Percentiles rank a stretch among this genome's conserved stretches.
Conservation (phyloP, 2,797 vertebrate genomes). For the Pangasius mekongensis region DNA sequence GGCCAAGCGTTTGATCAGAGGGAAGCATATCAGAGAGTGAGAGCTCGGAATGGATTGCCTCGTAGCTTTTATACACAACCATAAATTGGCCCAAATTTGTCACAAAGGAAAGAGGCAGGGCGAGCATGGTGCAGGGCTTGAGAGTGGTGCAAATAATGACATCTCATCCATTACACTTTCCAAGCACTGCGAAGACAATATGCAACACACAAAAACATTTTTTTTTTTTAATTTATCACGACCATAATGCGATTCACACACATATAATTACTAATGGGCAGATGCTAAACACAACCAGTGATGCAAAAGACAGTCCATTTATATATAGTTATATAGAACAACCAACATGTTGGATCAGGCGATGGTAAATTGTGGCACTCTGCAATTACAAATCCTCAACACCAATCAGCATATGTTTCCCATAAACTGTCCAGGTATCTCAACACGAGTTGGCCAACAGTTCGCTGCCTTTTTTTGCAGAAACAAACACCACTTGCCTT, state of each 20-base stretch:
- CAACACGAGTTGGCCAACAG: background rate
- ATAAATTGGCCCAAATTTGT: conserved; percentile 64
- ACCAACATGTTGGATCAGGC: background rate
- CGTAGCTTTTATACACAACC: conserved; percentile 54
- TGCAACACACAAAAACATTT: conserved; percentile 29
- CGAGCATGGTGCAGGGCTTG: conserved; percentile 43
- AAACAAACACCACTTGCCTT: conserved; percentile 9
- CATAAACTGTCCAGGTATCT: background rate
- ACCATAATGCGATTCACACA: background rate
- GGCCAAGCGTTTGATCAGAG: conserved; percentile 43
- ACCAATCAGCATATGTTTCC: conserved; percentile 6
- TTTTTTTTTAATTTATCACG: conserved; percentile 35
- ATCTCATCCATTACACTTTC: conserved; percentile 56
- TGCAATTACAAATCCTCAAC: background rate
- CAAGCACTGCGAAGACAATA: conserved; percentile 28
- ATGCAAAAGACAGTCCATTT: conserved; percentile 1
- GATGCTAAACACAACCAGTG: conserved; percentile 28
- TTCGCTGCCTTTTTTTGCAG: background rate
- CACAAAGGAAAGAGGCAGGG: conserved; percentile 54
- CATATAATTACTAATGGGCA: conserved; percentile 9
- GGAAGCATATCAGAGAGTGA: conserved; percentile 35
- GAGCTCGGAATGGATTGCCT: conserved; percentile 53
- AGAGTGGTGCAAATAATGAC: conserved; percentile 56
- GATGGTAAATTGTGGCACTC: background rate
- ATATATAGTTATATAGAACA: background rate